phyloP scores from a whole-genome alignment of 2,797 vertebrate genomes.

The Pantherophis vulpinus region DNA sequence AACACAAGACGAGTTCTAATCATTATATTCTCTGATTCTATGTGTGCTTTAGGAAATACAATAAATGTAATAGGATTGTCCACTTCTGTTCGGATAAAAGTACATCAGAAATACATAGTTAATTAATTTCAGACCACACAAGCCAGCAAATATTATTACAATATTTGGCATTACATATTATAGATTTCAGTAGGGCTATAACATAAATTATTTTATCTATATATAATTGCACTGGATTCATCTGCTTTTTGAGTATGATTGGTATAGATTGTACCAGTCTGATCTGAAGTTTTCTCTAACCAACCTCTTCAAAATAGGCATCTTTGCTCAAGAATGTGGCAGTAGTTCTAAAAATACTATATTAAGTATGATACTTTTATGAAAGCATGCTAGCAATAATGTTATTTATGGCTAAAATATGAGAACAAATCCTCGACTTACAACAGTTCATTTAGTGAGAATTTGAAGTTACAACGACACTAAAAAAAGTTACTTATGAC shows the following conservation, averaged over 20 bases:
- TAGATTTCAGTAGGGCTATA: not conserved
- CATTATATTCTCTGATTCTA: not conserved
- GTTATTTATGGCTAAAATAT: not conserved
- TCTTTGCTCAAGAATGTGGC: not conserved
- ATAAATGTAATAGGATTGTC: not conserved
- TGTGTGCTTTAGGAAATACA: not conserved
- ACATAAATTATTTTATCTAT: not conserved
- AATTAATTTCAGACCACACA: not conserved
- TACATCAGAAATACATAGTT: not conserved
- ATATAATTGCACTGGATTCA: not conserved
- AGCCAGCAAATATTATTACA: not conserved
- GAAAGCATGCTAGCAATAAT: not conserved
- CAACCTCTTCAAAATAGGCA: not conserved
- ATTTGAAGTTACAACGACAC: too few relatives aligned
- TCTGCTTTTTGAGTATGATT: not conserved
- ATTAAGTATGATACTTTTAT: not conserved
- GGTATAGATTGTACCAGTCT: not conserved
- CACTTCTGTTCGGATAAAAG: not conserved
- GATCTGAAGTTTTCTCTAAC: not conserved
- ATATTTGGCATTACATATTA: not conserved
- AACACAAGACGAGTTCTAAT: not conserved
- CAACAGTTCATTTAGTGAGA: too few relatives aligned
- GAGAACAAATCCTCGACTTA: not conserved
- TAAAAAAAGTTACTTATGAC: too few relatives aligned
- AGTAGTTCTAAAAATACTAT: not conserved